phyloP scores from a whole-genome alignment of 2,797 vertebrate genomes.

The Poeciliopsis infans region DNA sequence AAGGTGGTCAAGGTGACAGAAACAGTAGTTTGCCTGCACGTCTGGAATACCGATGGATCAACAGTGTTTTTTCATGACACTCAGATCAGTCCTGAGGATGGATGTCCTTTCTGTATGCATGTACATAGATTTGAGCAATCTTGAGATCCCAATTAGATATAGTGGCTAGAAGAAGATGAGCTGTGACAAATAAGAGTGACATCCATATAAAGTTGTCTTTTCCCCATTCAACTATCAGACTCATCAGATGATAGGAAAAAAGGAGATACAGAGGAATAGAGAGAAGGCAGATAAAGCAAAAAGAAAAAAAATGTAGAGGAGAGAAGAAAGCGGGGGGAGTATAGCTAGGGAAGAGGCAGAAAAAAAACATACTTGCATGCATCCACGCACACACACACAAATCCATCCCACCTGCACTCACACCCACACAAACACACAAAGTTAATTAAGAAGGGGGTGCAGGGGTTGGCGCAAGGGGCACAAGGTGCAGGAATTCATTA shows the following conservation, averaged over 20 bases:
- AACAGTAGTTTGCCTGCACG: slow-evolving; percentile 64
- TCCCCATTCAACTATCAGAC: slow-evolving; percentile 27
- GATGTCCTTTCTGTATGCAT: slow-evolving; percentile 35
- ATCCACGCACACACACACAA: slow-evolving; percentile 39
- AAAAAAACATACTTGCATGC: slow-evolving; percentile 54
- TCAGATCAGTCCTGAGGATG: slow-evolving; percentile 37
- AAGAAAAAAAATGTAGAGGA: slow-evolving; percentile 50
- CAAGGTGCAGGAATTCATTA: slow-evolving; percentile 85
- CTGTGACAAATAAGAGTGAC: slow-evolving; percentile 40
- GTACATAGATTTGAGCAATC: slow-evolving; percentile 36
- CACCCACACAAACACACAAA: slow-evolving; percentile 72
- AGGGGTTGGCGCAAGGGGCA: slow-evolving; percentile 79
- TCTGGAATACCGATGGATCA: slow-evolving; percentile 76
- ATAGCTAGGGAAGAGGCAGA: slow-evolving; percentile 63
- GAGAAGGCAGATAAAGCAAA: slow-evolving; percentile 35
- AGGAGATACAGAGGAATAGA: slow-evolving; percentile 38
- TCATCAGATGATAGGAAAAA: slow-evolving; percentile 31
- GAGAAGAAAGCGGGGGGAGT: slow-evolving; percentile 65
- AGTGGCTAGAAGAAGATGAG: slow-evolving; percentile 15
- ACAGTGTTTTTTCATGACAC: slow-evolving; percentile 54
- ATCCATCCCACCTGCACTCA: slow-evolving; percentile 29
- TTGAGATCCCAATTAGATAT: slow-evolving; percentile 38
- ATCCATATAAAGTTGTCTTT: slow-evolving; percentile 44
- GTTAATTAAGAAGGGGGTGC: slow-evolving; percentile 87
- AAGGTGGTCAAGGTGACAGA: slow-evolving; percentile 81